A percentile compares a stretch with the other conserved stretches of the same genome.
phyloP scores from a whole-genome alignment of 2,888 invertebrate species.

The Eupithecia exiguata region DNA sequence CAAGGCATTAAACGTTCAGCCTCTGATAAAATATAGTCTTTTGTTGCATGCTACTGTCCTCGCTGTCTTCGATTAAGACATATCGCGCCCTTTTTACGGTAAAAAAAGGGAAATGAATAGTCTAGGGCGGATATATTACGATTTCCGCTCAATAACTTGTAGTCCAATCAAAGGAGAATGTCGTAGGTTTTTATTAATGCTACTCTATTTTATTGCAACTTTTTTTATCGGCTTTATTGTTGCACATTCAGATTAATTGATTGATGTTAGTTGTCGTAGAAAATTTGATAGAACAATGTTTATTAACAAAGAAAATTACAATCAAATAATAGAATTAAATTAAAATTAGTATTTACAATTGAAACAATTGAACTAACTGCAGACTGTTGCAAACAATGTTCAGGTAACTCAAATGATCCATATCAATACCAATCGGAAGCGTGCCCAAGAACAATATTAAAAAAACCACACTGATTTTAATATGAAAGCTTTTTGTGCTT shows the following conservation, averaged over 20 bases:
- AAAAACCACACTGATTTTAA: not conserved
- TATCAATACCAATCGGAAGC: too few species aligned
- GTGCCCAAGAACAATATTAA: not conserved
- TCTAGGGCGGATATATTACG: constrained; percentile 82
- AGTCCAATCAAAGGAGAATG: constrained; percentile 82
- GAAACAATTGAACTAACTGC: too few species aligned
- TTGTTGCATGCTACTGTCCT: constrained; percentile 45
- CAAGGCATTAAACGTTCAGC: not conserved
- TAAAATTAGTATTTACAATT: too few species aligned
- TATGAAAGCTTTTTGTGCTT: too few species aligned
- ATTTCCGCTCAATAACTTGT: constrained; percentile 84
- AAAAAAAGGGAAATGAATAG: constrained; percentile 83
- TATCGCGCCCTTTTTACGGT: constrained; percentile 82
- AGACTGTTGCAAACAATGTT: too few species aligned
- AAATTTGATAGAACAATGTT: not conserved
- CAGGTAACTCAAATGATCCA: too few species aligned
- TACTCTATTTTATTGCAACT: constrained; percentile 78
- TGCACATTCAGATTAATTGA: constrained; percentile 73
- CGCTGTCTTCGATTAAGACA: constrained; percentile 75
- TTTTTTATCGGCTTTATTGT: constrained; percentile 78
- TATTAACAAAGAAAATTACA: too few species aligned
- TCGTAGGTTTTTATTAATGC: constrained; percentile 81
- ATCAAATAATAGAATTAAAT: too few species aligned
- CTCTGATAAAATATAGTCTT: constrained; percentile 13
- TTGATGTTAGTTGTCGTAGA: constrained; percentile 26